Base-by-base conservation (phyloP, 2,888 invertebrate genomes). In the Nasonovia ribisnigri region DNA sequence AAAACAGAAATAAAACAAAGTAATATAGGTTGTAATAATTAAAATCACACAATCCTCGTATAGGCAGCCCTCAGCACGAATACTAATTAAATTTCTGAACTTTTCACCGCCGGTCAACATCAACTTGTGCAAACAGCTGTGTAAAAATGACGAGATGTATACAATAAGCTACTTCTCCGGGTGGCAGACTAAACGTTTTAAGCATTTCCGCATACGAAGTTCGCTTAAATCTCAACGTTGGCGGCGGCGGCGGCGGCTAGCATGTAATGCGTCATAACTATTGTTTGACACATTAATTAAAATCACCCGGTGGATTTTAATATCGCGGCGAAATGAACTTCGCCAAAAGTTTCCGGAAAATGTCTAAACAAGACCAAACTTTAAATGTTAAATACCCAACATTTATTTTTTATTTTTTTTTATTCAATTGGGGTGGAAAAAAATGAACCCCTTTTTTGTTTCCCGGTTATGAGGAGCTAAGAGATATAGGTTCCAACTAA, bases 201-300 rank as follows among this genome's bases (percentile, higher is more conserved):
- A 89, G 89, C 89, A n/a, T 92, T 84, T 88, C 46, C 92, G 89
- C 84, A 29, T 77, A 36, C 92, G 84, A 89, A 77, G 84, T 92
- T 92, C 51, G 84, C 54, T 89, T n/a, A 54, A 88, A 89, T 89
- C 89, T 92, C 54, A 84, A 54, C 84, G 54, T 26, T 10, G 57
- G 54, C 54, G 54, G 51, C 54, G 48, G 54, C 77, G 88, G 42
- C 54, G 57, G 42, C 43, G 84, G 84, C 77, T 43, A 89, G 54
- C 46, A 84, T 92, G 54, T 92, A 92, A 87, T 57, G 89, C 92
- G 89, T 89, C 84, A 89, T 92, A 84, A 84, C 92, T 92, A 89
- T 92, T 89, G 57, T 93, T 93, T 93, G 93, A 93, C 93, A 90
- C 90, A 90, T 93, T 93, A 93, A 93, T 90, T 93, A 93, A 93